Conservation (phyloP, 2,113 vertebrate genomes). For the Festucalex cinctus region DNA sequence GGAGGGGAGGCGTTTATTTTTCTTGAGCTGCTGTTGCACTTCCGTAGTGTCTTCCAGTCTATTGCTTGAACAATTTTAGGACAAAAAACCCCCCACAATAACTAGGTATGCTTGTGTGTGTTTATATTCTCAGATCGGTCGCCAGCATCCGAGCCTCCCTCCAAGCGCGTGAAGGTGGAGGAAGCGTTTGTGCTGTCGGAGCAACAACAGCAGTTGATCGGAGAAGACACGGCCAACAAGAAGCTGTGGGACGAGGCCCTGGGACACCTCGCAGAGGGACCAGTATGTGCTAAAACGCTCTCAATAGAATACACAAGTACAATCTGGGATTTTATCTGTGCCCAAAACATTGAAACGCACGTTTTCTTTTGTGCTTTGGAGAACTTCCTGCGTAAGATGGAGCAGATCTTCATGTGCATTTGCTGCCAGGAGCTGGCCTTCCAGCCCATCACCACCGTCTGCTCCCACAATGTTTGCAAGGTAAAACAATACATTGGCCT, state of each 20-base stretch:
- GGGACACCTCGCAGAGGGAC: conserved; percentile 86
- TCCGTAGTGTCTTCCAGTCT: no score
- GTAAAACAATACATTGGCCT: conserved; percentile 52
- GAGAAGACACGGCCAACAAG: conserved; percentile 89
- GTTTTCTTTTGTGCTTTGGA: conserved; percentile 40
- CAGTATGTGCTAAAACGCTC: conserved; percentile 67
- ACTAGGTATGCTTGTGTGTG: neutral
- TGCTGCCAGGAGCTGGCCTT: conserved; percentile 98
- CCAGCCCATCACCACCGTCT: conserved; percentile 93
- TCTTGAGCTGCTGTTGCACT: no score
- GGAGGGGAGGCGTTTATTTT: no score
- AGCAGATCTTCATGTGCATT: conserved; percentile 97
- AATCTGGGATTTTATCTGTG: neutral
- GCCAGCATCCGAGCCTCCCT: conserved; percentile 59
- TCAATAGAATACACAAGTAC: neutral
- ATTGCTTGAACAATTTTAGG: no score
- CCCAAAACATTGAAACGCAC: neutral
- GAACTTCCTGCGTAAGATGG: conserved; percentile 96
- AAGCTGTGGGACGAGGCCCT: conserved; percentile 96
- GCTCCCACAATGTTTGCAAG: conserved; percentile 97
- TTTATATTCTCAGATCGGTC: conserved; percentile 38
- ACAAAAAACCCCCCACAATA: no score
- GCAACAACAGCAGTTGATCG: conserved; percentile 85
- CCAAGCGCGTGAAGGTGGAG: conserved; percentile 82
- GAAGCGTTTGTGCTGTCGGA: conserved; percentile 89